Conservation (phyloP, 1,140 invertebrate genomes). For the Zaprionus lachaisei region DNA sequence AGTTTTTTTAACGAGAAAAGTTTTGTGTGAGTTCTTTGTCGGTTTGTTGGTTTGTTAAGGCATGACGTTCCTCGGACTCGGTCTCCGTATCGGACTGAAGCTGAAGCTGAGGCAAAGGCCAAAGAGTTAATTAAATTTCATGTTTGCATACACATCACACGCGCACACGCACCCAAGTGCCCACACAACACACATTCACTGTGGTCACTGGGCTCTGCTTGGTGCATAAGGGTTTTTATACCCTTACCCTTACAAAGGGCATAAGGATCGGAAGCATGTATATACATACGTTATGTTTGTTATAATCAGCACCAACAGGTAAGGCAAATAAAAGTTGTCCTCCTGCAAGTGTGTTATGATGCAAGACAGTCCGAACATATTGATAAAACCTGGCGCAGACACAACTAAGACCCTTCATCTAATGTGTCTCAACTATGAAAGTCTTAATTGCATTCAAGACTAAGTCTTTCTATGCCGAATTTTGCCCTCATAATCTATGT, state of each 20-base stretch:
- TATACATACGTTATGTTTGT: too few species aligned
- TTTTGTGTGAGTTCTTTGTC: slow-evolving; percentile 56
- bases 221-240: not conserved
- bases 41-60: slow-evolving; percentile 39
- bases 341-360: too few species aligned
- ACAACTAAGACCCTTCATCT: too few species aligned
- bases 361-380: too few species aligned
- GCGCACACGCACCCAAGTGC: slow-evolving; percentile 13
- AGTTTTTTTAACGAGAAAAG: slow-evolving; percentile 82
- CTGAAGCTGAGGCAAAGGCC: slow-evolving; percentile 9
- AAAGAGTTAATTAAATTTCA: slow-evolving; percentile 80
- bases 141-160: slow-evolving; percentile 58
- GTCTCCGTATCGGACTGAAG: slow-evolving; percentile 15
- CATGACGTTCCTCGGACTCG: slow-evolving; percentile 17
- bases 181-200: slow-evolving; percentile 34
- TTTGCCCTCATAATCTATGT: not conserved
- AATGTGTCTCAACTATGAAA: too few species aligned
- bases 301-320: too few species aligned
- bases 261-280: not conserved
- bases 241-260: not conserved
- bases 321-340: too few species aligned
- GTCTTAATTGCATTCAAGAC: not conserved
- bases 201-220: slow-evolving; percentile 9
- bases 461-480: not conserved
- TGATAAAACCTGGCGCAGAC: too few species aligned